phyloP scores from a whole-genome alignment of 1,140 invertebrate genomes.

The Orius insidiosus region DNA sequence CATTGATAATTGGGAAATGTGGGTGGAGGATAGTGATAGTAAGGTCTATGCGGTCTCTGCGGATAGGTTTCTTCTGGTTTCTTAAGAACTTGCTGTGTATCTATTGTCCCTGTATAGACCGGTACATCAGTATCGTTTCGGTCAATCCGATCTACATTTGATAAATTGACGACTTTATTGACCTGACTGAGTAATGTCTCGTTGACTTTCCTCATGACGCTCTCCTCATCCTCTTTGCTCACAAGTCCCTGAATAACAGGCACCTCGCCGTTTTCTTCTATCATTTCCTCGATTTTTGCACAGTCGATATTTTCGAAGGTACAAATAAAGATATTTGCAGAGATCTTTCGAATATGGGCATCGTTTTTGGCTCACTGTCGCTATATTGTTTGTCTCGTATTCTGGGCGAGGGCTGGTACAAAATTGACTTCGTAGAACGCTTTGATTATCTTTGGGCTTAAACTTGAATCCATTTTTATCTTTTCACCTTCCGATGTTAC shows the following conservation, averaged over 20 bases:
- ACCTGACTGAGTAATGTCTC: background rate
- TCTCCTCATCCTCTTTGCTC: background rate
- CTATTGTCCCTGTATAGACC: conserved; percentile 2
- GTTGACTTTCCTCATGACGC: conserved; percentile 4
- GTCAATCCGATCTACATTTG: too few species aligned
- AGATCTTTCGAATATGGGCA: conserved; percentile 7
- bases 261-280: conserved; percentile 2
- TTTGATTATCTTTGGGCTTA: conserved; percentile 10
- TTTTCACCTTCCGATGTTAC: background rate
- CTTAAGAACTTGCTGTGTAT: conserved; percentile 2
- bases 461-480: conserved; percentile 1
- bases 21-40: background rate
- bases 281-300: conserved; percentile 8
- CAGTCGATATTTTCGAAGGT: background rate
- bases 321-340: conserved; percentile 8
- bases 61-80: background rate
- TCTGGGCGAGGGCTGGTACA: background rate
- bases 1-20: too few species aligned
- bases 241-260: conserved; percentile 2
- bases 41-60: background rate
- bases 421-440: conserved; percentile 11
- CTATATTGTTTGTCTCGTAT: background rate
- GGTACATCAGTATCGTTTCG: background rate
- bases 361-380: background rate
- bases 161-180: background rate